phyloP scores from a whole-genome alignment of 2,113 vertebrate species.

The Bambusicola thoracicus region DNA sequence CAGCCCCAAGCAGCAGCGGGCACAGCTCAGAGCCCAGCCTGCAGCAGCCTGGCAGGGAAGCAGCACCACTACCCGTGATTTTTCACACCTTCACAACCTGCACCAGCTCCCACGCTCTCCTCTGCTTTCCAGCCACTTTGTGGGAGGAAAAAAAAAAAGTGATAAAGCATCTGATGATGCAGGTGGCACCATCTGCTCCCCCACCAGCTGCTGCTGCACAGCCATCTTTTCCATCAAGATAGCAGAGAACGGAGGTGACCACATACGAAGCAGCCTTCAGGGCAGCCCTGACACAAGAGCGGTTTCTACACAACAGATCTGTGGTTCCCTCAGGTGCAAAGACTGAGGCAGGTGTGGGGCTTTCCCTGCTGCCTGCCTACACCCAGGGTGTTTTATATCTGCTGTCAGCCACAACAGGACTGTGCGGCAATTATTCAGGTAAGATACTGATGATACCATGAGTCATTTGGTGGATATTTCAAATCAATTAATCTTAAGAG shows the following conservation, averaged over 20 bases:
- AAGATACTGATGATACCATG: background rate
- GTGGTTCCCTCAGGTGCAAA: background rate
- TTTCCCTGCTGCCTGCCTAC: background rate
- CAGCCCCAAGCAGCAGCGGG: background rate
- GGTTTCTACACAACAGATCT: background rate
- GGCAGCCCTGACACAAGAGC: background rate
- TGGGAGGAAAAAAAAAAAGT: slow-evolving; percentile 31
- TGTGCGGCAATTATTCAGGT: background rate
- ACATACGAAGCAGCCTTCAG: background rate
- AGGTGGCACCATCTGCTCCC: slow-evolving; percentile 72
- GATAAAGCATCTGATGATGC: slow-evolving; percentile 69
- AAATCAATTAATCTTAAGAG: slow-evolving; percentile 7
- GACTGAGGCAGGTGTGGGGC: background rate
- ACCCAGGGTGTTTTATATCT: background rate
- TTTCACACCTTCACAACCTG: slow-evolving; percentile 53
- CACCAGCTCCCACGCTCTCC: slow-evolving; percentile 39
- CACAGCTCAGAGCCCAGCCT: background rate
- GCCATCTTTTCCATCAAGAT: background rate
- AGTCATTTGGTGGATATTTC: slow-evolving; percentile 7
- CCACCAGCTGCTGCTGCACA: slow-evolving; percentile 45
- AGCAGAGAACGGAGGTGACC: slow-evolving; percentile 24
- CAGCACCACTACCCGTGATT: slow-evolving; percentile 33
- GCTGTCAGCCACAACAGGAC: background rate
- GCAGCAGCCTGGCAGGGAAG: slow-evolving; percentile 31
- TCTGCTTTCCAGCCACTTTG: slow-evolving; percentile 19